A percentile compares a stretch with the other conserved stretches of the same genome.
Conservation (phyloP, 2,113 vertebrate genomes). For the Pampusana beccarii region DNA sequence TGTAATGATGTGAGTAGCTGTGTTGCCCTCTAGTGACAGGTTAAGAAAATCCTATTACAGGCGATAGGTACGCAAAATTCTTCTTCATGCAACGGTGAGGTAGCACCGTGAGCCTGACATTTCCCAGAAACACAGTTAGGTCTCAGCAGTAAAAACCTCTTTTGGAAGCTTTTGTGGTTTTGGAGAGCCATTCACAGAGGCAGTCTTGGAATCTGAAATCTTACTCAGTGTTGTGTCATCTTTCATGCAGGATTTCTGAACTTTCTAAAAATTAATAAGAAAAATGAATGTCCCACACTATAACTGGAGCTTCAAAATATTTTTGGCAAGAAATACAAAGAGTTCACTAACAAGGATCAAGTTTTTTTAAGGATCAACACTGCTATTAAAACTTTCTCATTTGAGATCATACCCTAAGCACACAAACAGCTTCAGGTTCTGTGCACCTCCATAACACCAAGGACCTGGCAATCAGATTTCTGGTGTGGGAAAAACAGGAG, state of each 20-base stretch:
- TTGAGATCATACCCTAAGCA: not conserved
- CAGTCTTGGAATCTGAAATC: not conserved
- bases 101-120: accelerated
- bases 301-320: not conserved
- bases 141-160: not conserved
- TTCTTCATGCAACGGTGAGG: accelerated
- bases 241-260: not conserved
- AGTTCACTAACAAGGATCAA: not conserved
- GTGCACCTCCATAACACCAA: not conserved
- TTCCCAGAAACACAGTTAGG: accelerated
- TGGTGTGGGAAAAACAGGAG: not conserved
- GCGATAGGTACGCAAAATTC: accelerated
- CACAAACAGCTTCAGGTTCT: not conserved
- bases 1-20: not conserved
- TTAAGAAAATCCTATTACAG: not conserved
- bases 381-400: not conserved
- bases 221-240: not conserved
- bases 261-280: not conserved
- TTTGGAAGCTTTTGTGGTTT: not conserved
- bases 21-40: constrained; percentile 46
- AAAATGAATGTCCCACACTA: not conserved
- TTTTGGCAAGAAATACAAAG: not conserved
- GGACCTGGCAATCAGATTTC: not conserved
- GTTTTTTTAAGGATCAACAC: not conserved
- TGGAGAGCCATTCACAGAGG: not conserved